These are phyloP conservation scores for Fratercula arctica DNA, from an alignment of 2,797 vertebrate species.

Conservation along the genomic window DNA sequence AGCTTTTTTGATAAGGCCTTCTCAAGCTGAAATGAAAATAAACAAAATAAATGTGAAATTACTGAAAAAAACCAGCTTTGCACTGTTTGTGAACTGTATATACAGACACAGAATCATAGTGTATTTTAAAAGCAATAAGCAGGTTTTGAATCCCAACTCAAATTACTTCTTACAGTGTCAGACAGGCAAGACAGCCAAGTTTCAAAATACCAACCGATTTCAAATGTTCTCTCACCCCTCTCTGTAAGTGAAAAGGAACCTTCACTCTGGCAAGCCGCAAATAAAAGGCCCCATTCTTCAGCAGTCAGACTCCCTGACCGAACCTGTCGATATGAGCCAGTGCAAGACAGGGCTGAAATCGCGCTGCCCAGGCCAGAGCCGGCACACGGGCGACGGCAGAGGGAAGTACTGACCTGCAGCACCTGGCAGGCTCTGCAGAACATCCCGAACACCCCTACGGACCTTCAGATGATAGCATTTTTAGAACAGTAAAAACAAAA, in stretches of 20 bases:
- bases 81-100: not conserved
- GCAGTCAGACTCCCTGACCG: not conserved
- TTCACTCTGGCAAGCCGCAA: not conserved
- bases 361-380: not conserved
- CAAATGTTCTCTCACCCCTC: not conserved
- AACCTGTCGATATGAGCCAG: not conserved
- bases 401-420: not conserved
- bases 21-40: conserved; percentile 83
- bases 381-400: not conserved
- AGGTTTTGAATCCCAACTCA: not conserved
- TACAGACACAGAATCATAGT: not conserved
- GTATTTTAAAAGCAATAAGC: not conserved
- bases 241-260: not conserved
- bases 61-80: not conserved
- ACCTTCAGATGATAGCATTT: not conserved
- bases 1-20: conserved; percentile 88
- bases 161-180: not conserved
- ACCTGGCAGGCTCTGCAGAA: not conserved
- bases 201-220: not conserved
- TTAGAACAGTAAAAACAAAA: not conserved
- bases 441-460: not conserved
- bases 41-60: conserved; percentile 18
- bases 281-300: not conserved
- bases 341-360: not conserved
- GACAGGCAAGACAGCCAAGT: not conserved